These are phyloP conservation scores for Petrocephalus zakoni DNA, from an alignment of 2,113 vertebrate genomes.

Conservation along the genomic window DNA sequence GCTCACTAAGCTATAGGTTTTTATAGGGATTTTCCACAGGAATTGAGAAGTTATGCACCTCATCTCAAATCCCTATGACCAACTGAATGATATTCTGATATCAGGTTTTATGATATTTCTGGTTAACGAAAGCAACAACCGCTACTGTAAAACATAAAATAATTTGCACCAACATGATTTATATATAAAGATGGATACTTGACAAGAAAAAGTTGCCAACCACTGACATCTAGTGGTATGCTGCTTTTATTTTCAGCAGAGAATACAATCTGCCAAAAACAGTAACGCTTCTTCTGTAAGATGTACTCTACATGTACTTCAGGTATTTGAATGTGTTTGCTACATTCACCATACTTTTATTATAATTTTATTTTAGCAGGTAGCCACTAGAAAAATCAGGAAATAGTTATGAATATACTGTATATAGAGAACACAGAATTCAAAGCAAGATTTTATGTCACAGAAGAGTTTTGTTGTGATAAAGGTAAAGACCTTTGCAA, in stretches of 20 bases:
- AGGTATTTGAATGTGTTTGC: neutral
- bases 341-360: neutral
- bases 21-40: neutral
- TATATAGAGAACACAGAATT: neutral
- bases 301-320: neutral
- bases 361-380: neutral
- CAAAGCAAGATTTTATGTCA: neutral
- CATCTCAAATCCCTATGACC: neutral
- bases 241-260: neutral
- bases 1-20: neutral
- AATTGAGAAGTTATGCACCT: neutral
- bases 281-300: neutral
- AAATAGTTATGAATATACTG: neutral
- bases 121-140: neutral
- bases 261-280: neutral
- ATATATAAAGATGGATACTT: neutral
- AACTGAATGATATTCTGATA: neutral
- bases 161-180: neutral
- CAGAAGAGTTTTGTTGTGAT: neutral
- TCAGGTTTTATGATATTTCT: neutral
- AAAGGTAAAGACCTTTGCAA: neutral
- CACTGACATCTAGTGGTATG: neutral
- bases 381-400: neutral
- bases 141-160: neutral
- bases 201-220: neutral